A percentile compares a stretch with the other conserved stretches of the same genome.
These are phyloP conservation scores for Calephelis nemesis DNA, from an alignment of 1,140 invertebrate species.

Conservation along the genomic window DNA sequence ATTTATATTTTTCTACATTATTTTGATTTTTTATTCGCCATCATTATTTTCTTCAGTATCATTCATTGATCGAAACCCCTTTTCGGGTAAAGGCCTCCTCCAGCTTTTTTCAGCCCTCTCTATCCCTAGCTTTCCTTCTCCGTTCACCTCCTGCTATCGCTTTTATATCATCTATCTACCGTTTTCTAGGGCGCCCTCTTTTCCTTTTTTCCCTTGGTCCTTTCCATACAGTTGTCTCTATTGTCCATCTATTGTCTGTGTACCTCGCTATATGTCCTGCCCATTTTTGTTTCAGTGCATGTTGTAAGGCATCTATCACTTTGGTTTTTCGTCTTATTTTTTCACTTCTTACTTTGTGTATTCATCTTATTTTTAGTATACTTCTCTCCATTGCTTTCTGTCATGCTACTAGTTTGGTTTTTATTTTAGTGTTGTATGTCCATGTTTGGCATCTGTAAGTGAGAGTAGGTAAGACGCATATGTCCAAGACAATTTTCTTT, in stretches of 20 bases:
- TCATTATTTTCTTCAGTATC: too few relatives aligned
- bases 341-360: not conserved
- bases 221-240: not conserved
- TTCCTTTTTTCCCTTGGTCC: not conserved
- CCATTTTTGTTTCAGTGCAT: constrained; percentile 5
- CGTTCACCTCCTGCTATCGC: not conserved
- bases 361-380: constrained; percentile 24
- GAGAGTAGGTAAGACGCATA: constrained; percentile 20
- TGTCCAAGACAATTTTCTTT: constrained; percentile 24
- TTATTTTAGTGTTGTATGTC: constrained; percentile 20
- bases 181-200: not conserved
- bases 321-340: constrained; percentile 1
- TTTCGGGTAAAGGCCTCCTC: not conserved
- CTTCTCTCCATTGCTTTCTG: constrained; percentile 23
- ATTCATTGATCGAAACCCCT: too few relatives aligned
- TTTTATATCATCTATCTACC: not conserved
- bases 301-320: not conserved
- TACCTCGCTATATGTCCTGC: constrained; percentile 2
- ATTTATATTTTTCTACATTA: too few relatives aligned
- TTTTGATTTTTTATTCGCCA: too few relatives aligned
- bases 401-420: constrained; percentile 18
- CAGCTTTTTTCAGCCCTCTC: not conserved
- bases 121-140: not conserved
- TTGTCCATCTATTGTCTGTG: not conserved
- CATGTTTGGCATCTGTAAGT: constrained; percentile 25